phyloP scores from a whole-genome alignment of 2,888 invertebrate genomes.

The Sminthurinus aureus region DNA sequence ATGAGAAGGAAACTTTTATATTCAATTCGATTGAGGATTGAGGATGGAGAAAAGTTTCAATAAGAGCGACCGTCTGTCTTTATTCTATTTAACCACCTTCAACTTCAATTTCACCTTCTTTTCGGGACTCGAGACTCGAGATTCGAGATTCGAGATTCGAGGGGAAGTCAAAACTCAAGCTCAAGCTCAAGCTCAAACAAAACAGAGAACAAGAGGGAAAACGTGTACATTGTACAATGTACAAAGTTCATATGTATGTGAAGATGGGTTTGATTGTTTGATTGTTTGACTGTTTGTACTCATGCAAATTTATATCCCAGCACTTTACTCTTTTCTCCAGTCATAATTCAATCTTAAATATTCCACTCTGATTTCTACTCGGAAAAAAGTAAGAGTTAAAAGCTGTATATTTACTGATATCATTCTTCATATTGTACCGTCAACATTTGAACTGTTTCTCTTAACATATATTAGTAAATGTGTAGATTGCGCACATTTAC shows the following conservation, averaged over 20 bases:
- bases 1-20: no score
- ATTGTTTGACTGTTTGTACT: slow-evolving; percentile 41
- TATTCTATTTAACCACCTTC: no score
- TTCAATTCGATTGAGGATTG: no score
- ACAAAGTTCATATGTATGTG: slow-evolving; percentile 14
- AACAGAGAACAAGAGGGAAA: neutral
- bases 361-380: slow-evolving; percentile 4
- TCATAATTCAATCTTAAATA: slow-evolving; percentile 40
- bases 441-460: neutral
- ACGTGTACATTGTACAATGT: slow-evolving; percentile 19
- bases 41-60: no score
- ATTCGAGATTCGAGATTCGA: no score
- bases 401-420: neutral
- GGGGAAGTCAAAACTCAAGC: neutral
- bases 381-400: neutral
- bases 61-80: no score
- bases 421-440: neutral
- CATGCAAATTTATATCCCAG: slow-evolving; percentile 41
- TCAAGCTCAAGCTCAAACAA: neutral
- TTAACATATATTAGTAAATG: no score
- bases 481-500: neutral
- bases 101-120: no score
- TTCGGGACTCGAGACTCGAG: no score
- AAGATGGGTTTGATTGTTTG: slow-evolving; percentile 35
- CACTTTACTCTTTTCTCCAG: slow-evolving; percentile 32